phyloP scores from a whole-genome alignment of 2,113 vertebrate genomes.

The Protobothrops mucrosquamatus region DNA sequence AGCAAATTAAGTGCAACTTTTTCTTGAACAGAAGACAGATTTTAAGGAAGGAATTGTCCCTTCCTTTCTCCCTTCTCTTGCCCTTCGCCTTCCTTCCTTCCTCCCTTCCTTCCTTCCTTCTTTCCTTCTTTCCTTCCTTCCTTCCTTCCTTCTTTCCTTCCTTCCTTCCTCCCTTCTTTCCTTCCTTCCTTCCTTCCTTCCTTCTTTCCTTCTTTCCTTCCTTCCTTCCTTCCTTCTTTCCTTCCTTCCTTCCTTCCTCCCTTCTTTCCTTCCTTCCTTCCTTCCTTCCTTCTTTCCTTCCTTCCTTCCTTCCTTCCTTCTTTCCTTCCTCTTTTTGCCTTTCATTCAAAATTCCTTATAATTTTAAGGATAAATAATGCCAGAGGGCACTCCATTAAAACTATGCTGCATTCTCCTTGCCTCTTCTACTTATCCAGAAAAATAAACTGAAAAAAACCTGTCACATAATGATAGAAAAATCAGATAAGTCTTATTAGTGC shows the following conservation, averaged over 20 bases:
- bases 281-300: too few species aligned
- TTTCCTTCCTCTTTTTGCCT: background rate
- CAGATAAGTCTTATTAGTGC: slow-evolving; percentile 16
- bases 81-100: too few species aligned
- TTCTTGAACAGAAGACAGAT: slow-evolving; percentile 52
- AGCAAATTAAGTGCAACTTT: slow-evolving; percentile 71
- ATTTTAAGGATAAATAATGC: background rate
- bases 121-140: too few species aligned
- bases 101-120: too few species aligned
- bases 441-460: slow-evolving; percentile 9
- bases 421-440: slow-evolving; percentile 27
- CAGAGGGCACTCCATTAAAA: background rate
- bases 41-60: background rate
- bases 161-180: too few species aligned
- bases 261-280: too few species aligned
- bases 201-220: background rate
- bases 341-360: rapidly evolving
- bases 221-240: too few species aligned
- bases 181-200: too few species aligned
- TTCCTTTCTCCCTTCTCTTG: too few species aligned
- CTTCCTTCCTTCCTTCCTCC: too few species aligned
- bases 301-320: background rate
- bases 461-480: slow-evolving; percentile 12
- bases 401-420: background rate
- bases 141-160: too few species aligned